Base-by-base conservation (phyloP, 2,888 invertebrate genomes). In the Muschampia plurimacula region DNA sequence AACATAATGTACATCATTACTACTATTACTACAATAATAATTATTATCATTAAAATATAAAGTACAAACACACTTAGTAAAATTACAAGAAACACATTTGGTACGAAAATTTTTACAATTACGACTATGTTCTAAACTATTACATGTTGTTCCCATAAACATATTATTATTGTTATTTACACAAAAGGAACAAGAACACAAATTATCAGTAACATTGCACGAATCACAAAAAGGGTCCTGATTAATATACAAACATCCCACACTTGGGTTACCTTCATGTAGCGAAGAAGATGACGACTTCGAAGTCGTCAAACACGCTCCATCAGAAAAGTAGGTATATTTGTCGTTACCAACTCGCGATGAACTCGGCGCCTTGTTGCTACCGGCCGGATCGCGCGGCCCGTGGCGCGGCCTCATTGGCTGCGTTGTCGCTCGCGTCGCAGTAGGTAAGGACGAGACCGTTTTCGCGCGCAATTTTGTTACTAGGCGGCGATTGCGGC, bases 81-180 rank as follows among this genome's bases (percentile, higher is more conserved):
- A 9, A 55, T 55, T 55, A 55, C 55, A 55, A 55, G 55, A 22
- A 22, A 55, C 55, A 55, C 55, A 55, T 55, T 55, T 55, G 22
- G 7, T 55, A 22, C 3, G 22, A 55, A 55, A 55, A 55, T 55
- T 22, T 10, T 55, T 22, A 55, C 22, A 52, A 52, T 15, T 52
- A 52, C n/a, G 15, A 2, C 15, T 52, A 46, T 13, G 49, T n/a
- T 49, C n/a, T 55, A 55, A 55, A 55, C 22, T 10, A 9, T 55
- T 55, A 55, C 55, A 7, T 49, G 4, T 49, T n/a, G n/a, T n/a
- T 49, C 5, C 49, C 6, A 2, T 49, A 7, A 49, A 49, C 49
- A 49, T 9, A n/a, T n/a, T 49, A n/a, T 49, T n/a, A 55, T 22
- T 55, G 9, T 22, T 55, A 55, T 55, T 22, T 22, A 55, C 22